phyloP scores from a whole-genome alignment of 2,113 vertebrate genomes.

The Pleuronectes platessa region DNA sequence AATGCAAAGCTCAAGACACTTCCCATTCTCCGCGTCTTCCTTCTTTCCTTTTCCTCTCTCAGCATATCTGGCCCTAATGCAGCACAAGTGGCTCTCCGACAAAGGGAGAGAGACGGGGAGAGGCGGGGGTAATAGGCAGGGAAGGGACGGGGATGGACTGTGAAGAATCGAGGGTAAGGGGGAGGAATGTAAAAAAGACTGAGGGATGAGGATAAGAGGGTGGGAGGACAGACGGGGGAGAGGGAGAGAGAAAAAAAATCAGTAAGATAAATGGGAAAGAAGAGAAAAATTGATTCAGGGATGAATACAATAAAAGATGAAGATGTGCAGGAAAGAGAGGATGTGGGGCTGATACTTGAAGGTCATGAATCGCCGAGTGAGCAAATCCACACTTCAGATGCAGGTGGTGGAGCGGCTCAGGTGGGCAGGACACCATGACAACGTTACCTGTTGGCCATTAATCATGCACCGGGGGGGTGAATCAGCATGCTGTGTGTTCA shows the following conservation, averaged over 20 bases:
- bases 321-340: constrained; percentile 3
- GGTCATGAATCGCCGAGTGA: constrained; percentile 41
- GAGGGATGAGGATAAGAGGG: constrained; percentile 22
- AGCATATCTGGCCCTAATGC: constrained; percentile 67
- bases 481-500: constrained; percentile 50
- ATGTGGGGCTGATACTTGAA: constrained; percentile 20
- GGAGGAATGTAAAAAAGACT: constrained; percentile 15
- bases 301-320: constrained; percentile 9
- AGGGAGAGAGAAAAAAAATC: background rate
- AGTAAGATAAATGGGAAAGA: constrained; percentile 9
- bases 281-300: constrained; percentile 2
- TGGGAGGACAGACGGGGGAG: constrained; percentile 6
- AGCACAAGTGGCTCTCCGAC: constrained; percentile 66
- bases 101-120: constrained; percentile 39
- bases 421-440: constrained; percentile 66
- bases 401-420: constrained; percentile 46
- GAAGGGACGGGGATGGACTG: constrained; percentile 24
- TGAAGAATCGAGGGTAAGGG: constrained; percentile 1
- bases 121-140: constrained; percentile 26
- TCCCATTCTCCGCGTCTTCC: constrained; percentile 60
- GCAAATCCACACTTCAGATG: constrained; percentile 14
- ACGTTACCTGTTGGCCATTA: constrained; percentile 65
- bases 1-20: constrained; percentile 71
- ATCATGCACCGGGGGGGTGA: constrained; percentile 44
- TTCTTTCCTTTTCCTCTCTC: constrained; percentile 47